These are phyloP conservation scores for Dromaius novaehollandiae DNA, from an alignment of 2,113 vertebrate species.

Conservation along the genomic window DNA sequence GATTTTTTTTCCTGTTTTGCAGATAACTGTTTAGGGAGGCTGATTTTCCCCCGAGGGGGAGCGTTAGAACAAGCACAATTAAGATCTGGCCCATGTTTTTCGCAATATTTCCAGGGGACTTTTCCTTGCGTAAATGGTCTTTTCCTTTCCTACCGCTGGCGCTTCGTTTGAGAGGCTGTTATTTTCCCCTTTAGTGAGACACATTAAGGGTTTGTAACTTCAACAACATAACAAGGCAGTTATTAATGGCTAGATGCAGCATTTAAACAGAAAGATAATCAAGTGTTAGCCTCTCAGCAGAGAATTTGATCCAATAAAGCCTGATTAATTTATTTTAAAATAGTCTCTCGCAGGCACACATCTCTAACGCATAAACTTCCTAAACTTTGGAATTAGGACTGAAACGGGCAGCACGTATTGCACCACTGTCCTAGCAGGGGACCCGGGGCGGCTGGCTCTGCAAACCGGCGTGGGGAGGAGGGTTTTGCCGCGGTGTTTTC, in stretches of 20 bases:
- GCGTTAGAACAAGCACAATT: background rate
- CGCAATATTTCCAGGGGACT: background rate
- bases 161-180: background rate
- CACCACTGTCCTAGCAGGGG: background rate
- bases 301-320: background rate
- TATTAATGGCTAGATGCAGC: background rate
- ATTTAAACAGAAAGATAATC: background rate
- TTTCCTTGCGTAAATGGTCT: background rate
- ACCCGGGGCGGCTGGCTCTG: background rate
- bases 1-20: background rate
- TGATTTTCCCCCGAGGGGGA: background rate
- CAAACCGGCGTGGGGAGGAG: background rate
- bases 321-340: background rate
- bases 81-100: background rate
- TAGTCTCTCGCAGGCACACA: background rate
- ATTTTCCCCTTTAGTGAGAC: background rate
- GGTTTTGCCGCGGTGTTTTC: rapidly evolving
- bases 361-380: background rate
- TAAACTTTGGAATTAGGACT: background rate
- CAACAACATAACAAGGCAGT: rapidly evolving
- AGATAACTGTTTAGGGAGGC: background rate
- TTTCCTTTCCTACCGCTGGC: background rate
- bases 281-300: background rate
- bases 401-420: background rate
- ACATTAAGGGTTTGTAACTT: background rate